A percentile compares a stretch with the other conserved stretches of the same genome.
These are phyloP conservation scores for Dermochelys coriacea DNA, from an alignment of 2,797 vertebrate species.

Conservation along the genomic window DNA sequence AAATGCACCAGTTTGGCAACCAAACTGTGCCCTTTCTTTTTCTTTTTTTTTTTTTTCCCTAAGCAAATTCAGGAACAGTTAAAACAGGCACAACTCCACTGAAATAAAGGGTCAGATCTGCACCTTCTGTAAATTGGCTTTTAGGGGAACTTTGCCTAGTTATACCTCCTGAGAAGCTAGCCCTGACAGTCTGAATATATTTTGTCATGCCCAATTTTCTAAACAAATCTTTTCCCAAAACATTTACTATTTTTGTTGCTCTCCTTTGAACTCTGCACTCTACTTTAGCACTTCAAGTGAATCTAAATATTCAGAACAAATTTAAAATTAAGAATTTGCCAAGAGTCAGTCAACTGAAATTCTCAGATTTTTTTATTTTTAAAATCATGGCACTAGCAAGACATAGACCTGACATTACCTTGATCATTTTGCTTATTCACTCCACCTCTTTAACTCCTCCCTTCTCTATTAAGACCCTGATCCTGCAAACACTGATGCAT, in stretches of 20 bases:
- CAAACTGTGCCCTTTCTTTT: fast-evolving
- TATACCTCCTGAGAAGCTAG: neutral
- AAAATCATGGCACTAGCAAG: constrained; percentile 7
- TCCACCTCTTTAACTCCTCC: constrained; percentile 49
- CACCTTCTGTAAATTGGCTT: neutral
- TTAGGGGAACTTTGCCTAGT: neutral
- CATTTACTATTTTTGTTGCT: fast-evolving
- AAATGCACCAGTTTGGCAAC: fast-evolving
- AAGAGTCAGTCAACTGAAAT: neutral
- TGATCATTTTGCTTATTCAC: neutral
- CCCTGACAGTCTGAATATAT: neutral
- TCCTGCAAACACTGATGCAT: constrained; percentile 40
- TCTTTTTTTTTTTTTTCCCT: fast-evolving
- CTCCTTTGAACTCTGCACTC: fast-evolving
- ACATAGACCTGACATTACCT: constrained; percentile 25
- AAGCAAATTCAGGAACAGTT: neutral
- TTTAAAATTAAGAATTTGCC: neutral
- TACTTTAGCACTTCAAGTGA: fast-evolving
- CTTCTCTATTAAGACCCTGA: constrained; percentile 31
- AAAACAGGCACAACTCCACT: neutral
- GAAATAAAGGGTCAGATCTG: neutral
- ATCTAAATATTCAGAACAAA: neutral
- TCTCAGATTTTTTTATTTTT: neutral
- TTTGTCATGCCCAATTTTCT: fast-evolving
- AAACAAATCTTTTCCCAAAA: fast-evolving